Percentiles rank a stretch among this genome's conserved stretches.
These are phyloP conservation scores for Hyperoodon ampullatus DNA, from an alignment of 2,113 vertebrate species.

Conservation along the genomic window DNA sequence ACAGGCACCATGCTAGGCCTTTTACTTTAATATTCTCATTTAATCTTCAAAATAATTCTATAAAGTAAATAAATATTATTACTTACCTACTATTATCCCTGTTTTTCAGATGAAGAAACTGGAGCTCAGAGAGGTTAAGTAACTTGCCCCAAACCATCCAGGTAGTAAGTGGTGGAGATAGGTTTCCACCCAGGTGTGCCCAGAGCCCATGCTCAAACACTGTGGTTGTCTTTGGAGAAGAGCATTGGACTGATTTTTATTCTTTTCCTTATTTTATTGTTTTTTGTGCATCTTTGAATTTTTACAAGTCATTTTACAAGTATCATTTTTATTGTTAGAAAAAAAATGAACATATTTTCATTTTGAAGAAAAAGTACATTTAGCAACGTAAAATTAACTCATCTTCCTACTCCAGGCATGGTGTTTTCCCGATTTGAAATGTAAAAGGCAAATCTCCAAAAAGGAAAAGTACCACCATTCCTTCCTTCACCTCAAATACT, in stretches of 20 bases:
- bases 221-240: not conserved
- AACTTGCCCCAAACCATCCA: not conserved
- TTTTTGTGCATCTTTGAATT: not conserved
- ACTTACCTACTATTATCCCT: not conserved
- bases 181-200: not conserved
- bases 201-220: not conserved
- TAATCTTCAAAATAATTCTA: not conserved
- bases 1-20: not conserved
- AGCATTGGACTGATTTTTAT: not conserved
- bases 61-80: not conserved
- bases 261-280: not conserved
- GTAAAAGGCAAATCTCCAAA: constrained; percentile 15
- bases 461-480: not conserved
- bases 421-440: not conserved
- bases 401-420: not conserved
- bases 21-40: not conserved
- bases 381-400: constrained; percentile 10
- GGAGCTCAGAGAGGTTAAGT: not conserved
- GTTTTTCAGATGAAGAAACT: not conserved
- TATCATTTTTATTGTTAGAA: not conserved
- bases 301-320: not conserved
- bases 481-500: not conserved
- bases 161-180: not conserved
- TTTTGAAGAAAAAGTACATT: not conserved
- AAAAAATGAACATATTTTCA: not conserved